phyloP scores from a whole-genome alignment of 1,140 invertebrate species.

The Drosophila mayri region DNA sequence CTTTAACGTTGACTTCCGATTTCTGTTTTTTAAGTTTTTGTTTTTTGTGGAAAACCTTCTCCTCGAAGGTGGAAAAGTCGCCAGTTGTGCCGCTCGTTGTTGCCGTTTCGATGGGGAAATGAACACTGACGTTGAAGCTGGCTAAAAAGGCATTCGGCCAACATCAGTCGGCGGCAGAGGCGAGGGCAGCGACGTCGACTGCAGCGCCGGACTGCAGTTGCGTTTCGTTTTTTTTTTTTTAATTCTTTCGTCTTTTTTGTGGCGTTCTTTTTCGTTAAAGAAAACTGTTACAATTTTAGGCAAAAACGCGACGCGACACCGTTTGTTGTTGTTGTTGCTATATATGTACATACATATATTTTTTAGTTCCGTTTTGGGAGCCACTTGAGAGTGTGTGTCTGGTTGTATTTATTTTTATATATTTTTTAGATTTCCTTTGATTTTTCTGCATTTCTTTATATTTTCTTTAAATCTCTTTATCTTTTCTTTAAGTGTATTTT shows the following conservation, averaged over 20 bases:
- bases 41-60: not conserved
- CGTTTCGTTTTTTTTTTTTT: conserved; percentile 22
- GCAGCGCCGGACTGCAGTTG: conserved; percentile 48
- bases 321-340: conserved; percentile 27
- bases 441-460: not conserved
- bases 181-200: conserved; percentile 52
- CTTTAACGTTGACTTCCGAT: conserved; percentile 15
- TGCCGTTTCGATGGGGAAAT: conserved; percentile 80
- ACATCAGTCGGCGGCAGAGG: conserved; percentile 36
- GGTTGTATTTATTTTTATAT: not conserved
- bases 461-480: not conserved
- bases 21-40: not conserved
- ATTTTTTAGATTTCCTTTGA: not conserved
- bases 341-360: too few species aligned
- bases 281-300: conserved; percentile 81
- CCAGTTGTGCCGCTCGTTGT: conserved; percentile 31
- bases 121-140: conserved; percentile 81
- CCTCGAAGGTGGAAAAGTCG: conserved; percentile 3
- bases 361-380: conserved; percentile 53
- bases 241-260: conserved; percentile 20
- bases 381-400: not conserved
- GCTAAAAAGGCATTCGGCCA: conserved; percentile 61
- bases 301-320: conserved; percentile 68
- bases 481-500: conserved; percentile 3
- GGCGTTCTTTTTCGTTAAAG: conserved; percentile 38